These are phyloP conservation scores for Drosophila leonis DNA, from an alignment of 2,888 invertebrate genomes.

Conservation along the genomic window DNA sequence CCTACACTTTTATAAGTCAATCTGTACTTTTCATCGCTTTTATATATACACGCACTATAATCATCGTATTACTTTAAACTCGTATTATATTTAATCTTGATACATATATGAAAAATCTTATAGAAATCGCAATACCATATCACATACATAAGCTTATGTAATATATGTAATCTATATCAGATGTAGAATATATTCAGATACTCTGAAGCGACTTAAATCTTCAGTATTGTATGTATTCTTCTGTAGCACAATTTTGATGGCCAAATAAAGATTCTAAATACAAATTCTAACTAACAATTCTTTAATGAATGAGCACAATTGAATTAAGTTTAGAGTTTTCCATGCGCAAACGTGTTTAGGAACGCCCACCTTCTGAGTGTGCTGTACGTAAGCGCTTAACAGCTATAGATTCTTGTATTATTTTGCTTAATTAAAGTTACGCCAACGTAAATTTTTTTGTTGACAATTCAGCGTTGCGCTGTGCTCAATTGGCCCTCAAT, in stretches of 20 bases:
- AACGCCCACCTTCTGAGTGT: constrained; percentile 18
- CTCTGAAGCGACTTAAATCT: no score
- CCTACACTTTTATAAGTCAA: no score
- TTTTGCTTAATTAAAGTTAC: constrained; percentile 56
- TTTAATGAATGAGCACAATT: constrained; percentile 11
- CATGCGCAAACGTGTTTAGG: constrained; percentile 3
- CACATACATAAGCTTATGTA: no score
- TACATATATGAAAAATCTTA: no score
- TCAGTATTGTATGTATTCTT: no score
- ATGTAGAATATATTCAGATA: no score
- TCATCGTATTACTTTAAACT: no score
- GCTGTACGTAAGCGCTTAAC: constrained; percentile 1
- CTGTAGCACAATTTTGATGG: constrained; percentile 25
- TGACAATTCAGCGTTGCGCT: constrained; percentile 44
- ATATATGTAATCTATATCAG: no score
- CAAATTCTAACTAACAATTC: not conserved
- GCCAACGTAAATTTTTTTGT: constrained; percentile 21
- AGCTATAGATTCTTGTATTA: constrained; percentile 29
- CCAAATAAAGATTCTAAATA: constrained; percentile 11
- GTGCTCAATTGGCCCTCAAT: constrained; percentile 46
- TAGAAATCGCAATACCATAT: no score
- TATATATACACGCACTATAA: no score
- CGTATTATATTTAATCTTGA: no score
- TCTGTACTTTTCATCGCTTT: no score
- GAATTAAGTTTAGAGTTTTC: not conserved